A percentile compares a stretch with the other conserved stretches of the same genome.
Evolutionary conservation across 2,888 invertebrate genomes (phyloP).

Genomic region (Pristionchus fissidentatus): DNA sequence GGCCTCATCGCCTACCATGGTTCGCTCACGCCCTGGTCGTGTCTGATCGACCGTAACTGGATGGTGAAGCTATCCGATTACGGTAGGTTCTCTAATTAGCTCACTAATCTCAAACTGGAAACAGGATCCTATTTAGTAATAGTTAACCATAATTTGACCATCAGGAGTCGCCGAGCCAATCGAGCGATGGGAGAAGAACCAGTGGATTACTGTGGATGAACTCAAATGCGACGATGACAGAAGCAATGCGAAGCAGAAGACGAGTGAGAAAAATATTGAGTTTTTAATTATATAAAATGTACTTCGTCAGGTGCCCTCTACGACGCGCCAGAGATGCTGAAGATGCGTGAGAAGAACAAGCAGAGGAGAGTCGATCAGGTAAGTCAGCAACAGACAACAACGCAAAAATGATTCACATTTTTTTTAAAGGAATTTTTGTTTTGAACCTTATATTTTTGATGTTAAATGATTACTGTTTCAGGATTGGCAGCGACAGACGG

Average conservation of each 20-base stretch:
- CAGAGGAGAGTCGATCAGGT: constrained; percentile 63
- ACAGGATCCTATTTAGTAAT: not conserved
- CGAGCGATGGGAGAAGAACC: constrained; percentile 73
- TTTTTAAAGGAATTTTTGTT: not conserved
- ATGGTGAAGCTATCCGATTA: constrained; percentile 67
- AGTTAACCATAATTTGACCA: not conserved
- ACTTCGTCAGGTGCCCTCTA: constrained; percentile 58
- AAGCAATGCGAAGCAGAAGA: constrained; percentile 68
- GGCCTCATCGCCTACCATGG: constrained; percentile 66
- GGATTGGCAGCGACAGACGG: constrained; percentile 39
- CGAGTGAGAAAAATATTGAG: constrained; percentile 63
- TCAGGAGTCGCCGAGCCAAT: constrained; percentile 67
- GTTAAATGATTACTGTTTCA: not conserved
- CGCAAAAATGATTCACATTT: not conserved
- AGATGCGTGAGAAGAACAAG: constrained; percentile 71
- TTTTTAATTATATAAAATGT: no score
- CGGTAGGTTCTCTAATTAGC: constrained; percentile 52
- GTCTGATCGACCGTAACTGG: constrained; percentile 68
- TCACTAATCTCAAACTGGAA: not conserved
- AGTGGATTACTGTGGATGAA: constrained; percentile 61
- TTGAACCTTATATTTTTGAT: not conserved
- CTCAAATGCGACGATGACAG: constrained; percentile 68
- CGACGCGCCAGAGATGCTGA: constrained; percentile 72
- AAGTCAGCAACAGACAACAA: not conserved
- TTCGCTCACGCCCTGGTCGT: constrained; percentile 64